Base-by-base conservation (phyloP, 2,888 invertebrate genomes). In the Chalcosyrphus nemorum region DNA sequence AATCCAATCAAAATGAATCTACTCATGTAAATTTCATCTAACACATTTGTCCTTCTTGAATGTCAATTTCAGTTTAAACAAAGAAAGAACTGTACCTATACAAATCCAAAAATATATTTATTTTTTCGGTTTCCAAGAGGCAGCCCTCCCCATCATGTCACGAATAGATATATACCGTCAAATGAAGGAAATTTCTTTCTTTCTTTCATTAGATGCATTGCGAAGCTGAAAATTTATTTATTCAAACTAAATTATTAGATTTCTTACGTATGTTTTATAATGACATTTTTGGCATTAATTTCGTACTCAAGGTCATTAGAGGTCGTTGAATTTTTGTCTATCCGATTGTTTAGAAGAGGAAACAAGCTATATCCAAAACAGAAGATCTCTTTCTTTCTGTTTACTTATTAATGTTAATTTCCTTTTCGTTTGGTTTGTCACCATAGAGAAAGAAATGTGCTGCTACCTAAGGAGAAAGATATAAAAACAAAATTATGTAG, bases 11-110 rank as follows among this genome's bases (percentile, higher is more conserved):
- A 38, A 43, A 43, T 29, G 11, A 35, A 15, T 13, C 11, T 4
- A 19, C 11, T 38, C 47, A 29, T 24, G 5, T 56, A 9, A 63
- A 13, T 56, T 56, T 65, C 47, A 32, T 56, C 50, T 72, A 78
- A 77, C 56, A 63, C 54, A 78, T 82, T 78, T 78, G 82, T 82
- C 82, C 82, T 82, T 82, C 82, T 78, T 72, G 78, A 82, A 82
- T 82, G 82, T 82, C 82, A 82, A 72, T 63, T 74, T 68, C 21
- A 29, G 38, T 52, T 72, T 32, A 47, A 56, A 47, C 52, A 65
- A 38, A 35, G 21, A 47, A 47, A 50, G 32, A 21, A 29, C 29
- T 38, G 24, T 38, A 21, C 13, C 5, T 19, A 6, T 41, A 29
- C 11, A 45, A 24, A 35, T 66, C 41, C 71, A 61, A 68, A 76